Evolutionary conservation across 1,140 invertebrate genomes (phyloP).

Genomic region (Ruditapes philippinarum): DNA sequence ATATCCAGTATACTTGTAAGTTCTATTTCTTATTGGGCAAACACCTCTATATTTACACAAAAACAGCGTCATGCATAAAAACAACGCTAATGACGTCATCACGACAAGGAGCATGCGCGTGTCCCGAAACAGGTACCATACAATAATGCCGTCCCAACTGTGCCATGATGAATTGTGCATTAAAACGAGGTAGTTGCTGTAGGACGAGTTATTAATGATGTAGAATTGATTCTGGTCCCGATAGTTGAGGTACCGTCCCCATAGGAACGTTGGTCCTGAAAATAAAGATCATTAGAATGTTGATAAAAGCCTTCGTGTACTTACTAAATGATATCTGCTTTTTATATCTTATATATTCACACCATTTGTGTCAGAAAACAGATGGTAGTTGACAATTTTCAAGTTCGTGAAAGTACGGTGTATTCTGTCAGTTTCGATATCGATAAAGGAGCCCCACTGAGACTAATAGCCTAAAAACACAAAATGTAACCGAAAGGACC

Average conservation of each 20-base stretch:
- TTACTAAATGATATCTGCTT: too few species aligned
- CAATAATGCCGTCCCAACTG: slow-evolving; percentile 28
- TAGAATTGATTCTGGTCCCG: neutral
- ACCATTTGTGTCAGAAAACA: too few species aligned
- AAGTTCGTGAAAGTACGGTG: neutral
- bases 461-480: too few species aligned
- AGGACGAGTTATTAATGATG: neutral
- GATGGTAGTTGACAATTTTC: neutral
- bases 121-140: slow-evolving; percentile 52
- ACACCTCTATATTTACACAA: neutral
- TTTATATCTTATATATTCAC: too few species aligned
- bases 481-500: too few species aligned
- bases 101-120: neutral
- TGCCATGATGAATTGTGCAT: slow-evolving; percentile 43
- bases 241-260: slow-evolving; percentile 37
- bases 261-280: slow-evolving; percentile 39
- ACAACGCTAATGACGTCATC: neutral
- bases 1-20: too few species aligned
- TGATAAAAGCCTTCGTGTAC: neutral
- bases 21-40: too few species aligned
- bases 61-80: neutral
- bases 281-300: neutral
- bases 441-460: too few species aligned
- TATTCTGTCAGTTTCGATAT: too few species aligned
- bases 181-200: slow-evolving; percentile 1